Evolutionary conservation across 2,888 invertebrate genomes (phyloP).

Genomic region (Coenonympha glycerion): DNA sequence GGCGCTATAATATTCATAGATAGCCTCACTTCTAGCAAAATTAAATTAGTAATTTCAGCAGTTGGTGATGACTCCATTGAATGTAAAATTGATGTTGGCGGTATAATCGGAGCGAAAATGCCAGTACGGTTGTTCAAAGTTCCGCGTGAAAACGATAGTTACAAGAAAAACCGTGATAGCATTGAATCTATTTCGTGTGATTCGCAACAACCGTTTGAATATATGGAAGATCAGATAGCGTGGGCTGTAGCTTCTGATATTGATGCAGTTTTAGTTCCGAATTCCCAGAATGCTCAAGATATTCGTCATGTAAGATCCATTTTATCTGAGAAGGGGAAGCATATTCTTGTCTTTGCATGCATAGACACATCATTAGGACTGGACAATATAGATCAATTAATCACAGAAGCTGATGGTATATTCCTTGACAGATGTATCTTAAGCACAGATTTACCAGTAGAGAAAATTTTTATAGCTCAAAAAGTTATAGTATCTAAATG

Average conservation of each 20-base stretch:
- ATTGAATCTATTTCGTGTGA: constrained; percentile 70
- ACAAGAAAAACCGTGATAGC: constrained; percentile 58
- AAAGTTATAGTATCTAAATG: constrained; percentile 91
- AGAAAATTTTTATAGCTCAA: constrained; percentile 90
- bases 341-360: constrained; percentile 59
- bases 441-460: constrained; percentile 89
- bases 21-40: constrained; percentile 51
- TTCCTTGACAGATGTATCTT: constrained; percentile 91
- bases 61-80: constrained; percentile 66
- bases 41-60: constrained; percentile 52
- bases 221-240: constrained; percentile 69
- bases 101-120: constrained; percentile 69
- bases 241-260: constrained; percentile 66
- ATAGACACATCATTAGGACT: constrained; percentile 54
- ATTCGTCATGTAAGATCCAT: constrained; percentile 47
- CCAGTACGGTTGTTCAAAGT: constrained; percentile 71
- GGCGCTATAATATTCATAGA: constrained; percentile 71
- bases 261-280: constrained; percentile 59
- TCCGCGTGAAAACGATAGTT: constrained; percentile 58
- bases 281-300: constrained; percentile 48
- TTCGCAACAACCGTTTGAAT: constrained; percentile 81
- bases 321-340: constrained; percentile 59
- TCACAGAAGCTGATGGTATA: constrained; percentile 86
- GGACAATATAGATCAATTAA: constrained; percentile 82
- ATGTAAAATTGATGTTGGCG: constrained; percentile 72